These are phyloP conservation scores for Leptinotarsa lineolata DNA, from an alignment of 1,140 invertebrate genomes.

Conservation along the genomic window DNA sequence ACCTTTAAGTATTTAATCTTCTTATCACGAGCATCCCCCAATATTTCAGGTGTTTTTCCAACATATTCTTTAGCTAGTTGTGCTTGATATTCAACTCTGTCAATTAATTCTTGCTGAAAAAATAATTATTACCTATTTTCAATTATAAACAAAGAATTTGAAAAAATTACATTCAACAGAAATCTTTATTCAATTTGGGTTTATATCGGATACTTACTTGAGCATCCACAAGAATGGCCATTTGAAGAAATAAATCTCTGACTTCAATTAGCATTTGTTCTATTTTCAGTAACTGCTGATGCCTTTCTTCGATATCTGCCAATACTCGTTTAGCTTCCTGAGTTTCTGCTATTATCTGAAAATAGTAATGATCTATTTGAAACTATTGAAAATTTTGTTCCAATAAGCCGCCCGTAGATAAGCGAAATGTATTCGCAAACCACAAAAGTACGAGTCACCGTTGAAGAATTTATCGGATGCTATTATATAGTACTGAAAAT, in stretches of 20 bases:
- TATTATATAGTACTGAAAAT: too few relatives aligned
- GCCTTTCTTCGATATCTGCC: constrained; percentile 80
- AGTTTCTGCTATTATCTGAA: constrained; percentile 79
- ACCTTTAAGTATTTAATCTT: constrained; percentile 45
- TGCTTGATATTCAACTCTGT: constrained; percentile 74
- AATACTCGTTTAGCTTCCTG: constrained; percentile 78
- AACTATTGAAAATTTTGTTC: too few relatives aligned
- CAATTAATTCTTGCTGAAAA: constrained; percentile 70
- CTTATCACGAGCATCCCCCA: constrained; percentile 65
- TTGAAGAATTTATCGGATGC: too few relatives aligned
- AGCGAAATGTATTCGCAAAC: too few relatives aligned
- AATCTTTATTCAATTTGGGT: constrained; percentile 8
- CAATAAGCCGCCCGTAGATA: too few relatives aligned
- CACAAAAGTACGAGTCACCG: too few relatives aligned
- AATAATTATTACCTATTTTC: background rate
- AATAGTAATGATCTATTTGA: background rate
- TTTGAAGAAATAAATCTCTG: constrained; percentile 81
- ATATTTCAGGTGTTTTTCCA: constrained; percentile 68
- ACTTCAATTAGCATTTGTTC: constrained; percentile 82
- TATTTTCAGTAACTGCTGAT: constrained; percentile 80
- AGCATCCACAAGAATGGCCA: constrained; percentile 74
- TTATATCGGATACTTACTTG: constrained; percentile 60
- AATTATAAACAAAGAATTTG: constrained; percentile 12
- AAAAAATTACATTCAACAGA: background rate
- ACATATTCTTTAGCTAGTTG: constrained; percentile 68